Evolutionary conservation across 1,140 invertebrate genomes (phyloP).

Genomic region (Heliconius congener): DNA sequence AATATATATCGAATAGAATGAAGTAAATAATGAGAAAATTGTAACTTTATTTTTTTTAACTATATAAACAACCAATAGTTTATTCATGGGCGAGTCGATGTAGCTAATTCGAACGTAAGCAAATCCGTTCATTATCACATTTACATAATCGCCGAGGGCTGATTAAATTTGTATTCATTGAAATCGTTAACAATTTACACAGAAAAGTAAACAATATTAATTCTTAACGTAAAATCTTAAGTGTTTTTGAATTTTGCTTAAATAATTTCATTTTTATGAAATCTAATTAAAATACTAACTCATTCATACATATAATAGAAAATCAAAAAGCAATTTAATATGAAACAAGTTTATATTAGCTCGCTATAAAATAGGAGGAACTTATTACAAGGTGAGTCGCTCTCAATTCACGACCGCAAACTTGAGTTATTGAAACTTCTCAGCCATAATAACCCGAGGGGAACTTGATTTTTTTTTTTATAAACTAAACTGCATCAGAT

Average conservation of each 20-base stretch:
- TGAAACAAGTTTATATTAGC: constrained; percentile 49
- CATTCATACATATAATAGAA: constrained; percentile 13
- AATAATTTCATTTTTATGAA: background rate
- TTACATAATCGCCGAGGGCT: constrained; percentile 71
- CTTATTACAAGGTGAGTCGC: constrained; percentile 47
- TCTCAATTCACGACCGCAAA: constrained; percentile 37
- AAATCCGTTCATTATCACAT: constrained; percentile 68
- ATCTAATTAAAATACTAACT: background rate
- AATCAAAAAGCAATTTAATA: constrained; percentile 39
- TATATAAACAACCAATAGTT: constrained; percentile 4
- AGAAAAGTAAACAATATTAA: constrained; percentile 21
- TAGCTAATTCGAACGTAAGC: constrained; percentile 65
- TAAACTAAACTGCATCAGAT: constrained; percentile 27
- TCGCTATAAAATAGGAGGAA: constrained; percentile 43
- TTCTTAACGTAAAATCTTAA: constrained; percentile 15
- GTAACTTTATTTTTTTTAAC: background rate
- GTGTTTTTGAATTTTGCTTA: background rate
- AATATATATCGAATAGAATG: background rate
- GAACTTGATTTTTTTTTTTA: constrained; percentile 39
- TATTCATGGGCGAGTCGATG: constrained; percentile 28
- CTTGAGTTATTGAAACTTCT: constrained; percentile 55
- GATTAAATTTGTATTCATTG: constrained; percentile 65
- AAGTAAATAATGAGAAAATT: background rate
- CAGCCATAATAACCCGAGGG: constrained; percentile 58
- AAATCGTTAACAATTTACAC: constrained; percentile 45